Conservation (phyloP, 2,113 vertebrate species). For the Gracilinanus agilis region DNA sequence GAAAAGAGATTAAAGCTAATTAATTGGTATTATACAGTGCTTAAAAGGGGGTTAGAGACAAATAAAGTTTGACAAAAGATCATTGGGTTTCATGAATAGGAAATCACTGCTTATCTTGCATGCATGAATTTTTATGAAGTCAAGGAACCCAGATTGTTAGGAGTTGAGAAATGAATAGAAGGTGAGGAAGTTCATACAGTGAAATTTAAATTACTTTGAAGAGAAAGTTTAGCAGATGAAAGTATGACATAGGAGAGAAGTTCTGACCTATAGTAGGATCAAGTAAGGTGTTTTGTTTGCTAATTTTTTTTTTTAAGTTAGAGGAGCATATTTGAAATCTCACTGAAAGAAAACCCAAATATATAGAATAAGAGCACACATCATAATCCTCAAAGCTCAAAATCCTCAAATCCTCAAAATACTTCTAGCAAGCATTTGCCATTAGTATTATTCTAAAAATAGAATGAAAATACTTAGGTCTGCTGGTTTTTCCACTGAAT, state of each 20-base stretch:
- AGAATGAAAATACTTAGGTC: conserved; percentile 46
- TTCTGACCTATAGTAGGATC: neutral
- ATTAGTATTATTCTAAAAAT: conserved; percentile 16
- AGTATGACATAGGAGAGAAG: neutral
- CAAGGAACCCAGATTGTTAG: neutral
- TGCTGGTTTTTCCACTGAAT: conserved; percentile 12
- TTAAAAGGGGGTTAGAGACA: neutral
- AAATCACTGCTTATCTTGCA: neutral
- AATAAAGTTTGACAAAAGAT: neutral
- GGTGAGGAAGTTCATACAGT: neutral
- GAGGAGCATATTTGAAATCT: neutral
- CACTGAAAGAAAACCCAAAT: neutral
- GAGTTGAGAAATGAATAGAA: neutral
- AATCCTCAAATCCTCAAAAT: neutral
- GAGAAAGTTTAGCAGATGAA: neutral
- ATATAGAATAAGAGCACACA: neutral
- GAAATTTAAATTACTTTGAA: neutral
- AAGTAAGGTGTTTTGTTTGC: neutral
- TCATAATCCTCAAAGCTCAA: neutral
- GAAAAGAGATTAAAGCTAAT: neutral
- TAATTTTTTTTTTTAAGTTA: neutral
- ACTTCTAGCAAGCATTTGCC: neutral
- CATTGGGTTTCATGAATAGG: neutral
- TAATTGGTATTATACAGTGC: neutral
- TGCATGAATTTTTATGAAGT: neutral